Conservation (phyloP, 2,113 vertebrate species). For the Clinocottus analis region DNA sequence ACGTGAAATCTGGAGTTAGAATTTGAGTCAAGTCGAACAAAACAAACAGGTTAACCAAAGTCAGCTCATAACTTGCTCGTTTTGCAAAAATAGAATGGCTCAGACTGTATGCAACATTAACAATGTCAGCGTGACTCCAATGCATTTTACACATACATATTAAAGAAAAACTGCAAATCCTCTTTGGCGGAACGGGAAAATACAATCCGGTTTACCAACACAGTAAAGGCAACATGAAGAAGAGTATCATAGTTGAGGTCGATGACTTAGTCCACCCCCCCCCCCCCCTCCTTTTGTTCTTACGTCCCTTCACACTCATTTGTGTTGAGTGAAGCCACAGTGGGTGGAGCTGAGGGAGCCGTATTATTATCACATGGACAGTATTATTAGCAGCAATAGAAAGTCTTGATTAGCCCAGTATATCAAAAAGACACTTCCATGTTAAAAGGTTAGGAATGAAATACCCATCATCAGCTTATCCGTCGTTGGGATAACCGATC, state of each 20-base stretch:
- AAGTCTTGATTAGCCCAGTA: slow-evolving; percentile 55
- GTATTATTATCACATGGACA: slow-evolving; percentile 40
- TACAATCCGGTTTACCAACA: slow-evolving; percentile 53
- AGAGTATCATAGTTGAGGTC: slow-evolving; percentile 38
- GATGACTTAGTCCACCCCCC: slow-evolving; percentile 3
- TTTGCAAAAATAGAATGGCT: slow-evolving; percentile 51
- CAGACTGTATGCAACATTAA: slow-evolving; percentile 41
- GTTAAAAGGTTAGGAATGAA: slow-evolving; percentile 61
- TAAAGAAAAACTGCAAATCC: slow-evolving; percentile 21
- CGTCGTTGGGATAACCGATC: slow-evolving; percentile 13
- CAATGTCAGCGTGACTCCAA: slow-evolving; percentile 26
- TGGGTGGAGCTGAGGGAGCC: neutral
- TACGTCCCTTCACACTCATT: slow-evolving; percentile 2
- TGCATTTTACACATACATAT: slow-evolving; percentile 3
- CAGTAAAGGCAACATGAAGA: slow-evolving; percentile 65
- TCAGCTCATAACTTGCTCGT: slow-evolving; percentile 34
- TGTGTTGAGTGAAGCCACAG: slow-evolving; percentile 20
- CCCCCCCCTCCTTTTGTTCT: too few species aligned
- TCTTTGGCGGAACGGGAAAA: slow-evolving; percentile 71
- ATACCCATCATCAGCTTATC: slow-evolving; percentile 6
- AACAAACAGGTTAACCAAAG: slow-evolving; percentile 12
- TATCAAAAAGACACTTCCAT: slow-evolving; percentile 55
- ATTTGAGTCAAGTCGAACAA: neutral
- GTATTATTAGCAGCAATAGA: slow-evolving; percentile 70
- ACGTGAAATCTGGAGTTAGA: slow-evolving; percentile 8